Base-by-base conservation (phyloP, 2,797 vertebrate genomes). In the Chelon labrosus region DNA sequence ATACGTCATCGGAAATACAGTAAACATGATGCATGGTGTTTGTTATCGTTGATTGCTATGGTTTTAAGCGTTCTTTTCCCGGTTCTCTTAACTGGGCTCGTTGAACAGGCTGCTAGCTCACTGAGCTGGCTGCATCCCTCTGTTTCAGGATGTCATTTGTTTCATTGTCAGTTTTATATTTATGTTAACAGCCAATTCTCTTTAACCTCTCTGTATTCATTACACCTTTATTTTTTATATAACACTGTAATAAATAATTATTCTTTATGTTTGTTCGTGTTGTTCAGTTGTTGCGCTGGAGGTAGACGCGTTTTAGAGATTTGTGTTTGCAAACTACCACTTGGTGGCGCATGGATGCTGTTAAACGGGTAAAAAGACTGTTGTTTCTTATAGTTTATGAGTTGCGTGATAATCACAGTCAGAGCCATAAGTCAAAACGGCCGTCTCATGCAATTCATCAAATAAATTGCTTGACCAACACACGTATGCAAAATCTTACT, bases 241-340 rank as follows among this genome's bases (percentile, higher is more conserved):
- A 82, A 73, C 9, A 13, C 68, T 82, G 56, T 75, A 90, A 88
- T 88, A 90, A 92, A 92, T 38, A 37, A 10, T 41, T 22, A 5
- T n/a, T 55, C 8, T 73, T 67, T 54, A 42, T 46, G 49, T 10
- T 22, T 25, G 0, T 55, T 0, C 52, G 25, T 38, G 20, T 49
- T 55, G 51, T 47, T 70, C 7, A 70, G 44, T 55, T 56, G 6
- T 9, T 62, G 10, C 20, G 7, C 5, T 25, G 44, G 3, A 31
- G 47, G 2, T 6, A 0, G 3, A 20, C 31, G 2, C 4, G 27
- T 62, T 67, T 47, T 53, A 1, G 6, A 20, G 7, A 25, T 42
- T 25, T 59, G 16, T 13, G 17, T 27, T 64, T 52, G 2, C 1
- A 4, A 31, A 17, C 22, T 14, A 49, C 90, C 92, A 88, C 88